These are phyloP conservation scores for Calvadosia cruxmelitensis DNA, from an alignment of 30 jellyfish, hydroid and myxozoan species.

Conservation along the genomic window DNA sequence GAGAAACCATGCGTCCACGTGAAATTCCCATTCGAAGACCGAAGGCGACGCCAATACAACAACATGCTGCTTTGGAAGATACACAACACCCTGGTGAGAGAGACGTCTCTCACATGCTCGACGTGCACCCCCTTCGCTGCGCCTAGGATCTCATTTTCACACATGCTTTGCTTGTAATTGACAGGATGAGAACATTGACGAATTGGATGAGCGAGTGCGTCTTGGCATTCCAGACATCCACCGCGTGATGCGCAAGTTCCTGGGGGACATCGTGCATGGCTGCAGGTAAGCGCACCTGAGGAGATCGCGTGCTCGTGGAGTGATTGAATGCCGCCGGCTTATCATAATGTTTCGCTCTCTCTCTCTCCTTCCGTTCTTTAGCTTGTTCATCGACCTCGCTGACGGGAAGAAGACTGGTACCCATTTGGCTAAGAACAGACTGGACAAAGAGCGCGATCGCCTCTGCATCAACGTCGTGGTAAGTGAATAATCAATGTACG, in stretches of 20 bases:
- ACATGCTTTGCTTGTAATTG: neutral
- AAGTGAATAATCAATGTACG: conserved; percentile 1
- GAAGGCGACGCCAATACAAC: conserved; percentile 66
- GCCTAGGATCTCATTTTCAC: too few relatives aligned
- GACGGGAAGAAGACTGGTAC: conserved; percentile 94
- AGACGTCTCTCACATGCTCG: too few relatives aligned
- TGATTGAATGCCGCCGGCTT: too few relatives aligned
- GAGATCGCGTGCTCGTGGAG: too few relatives aligned
- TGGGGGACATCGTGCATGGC: conserved; percentile 85
- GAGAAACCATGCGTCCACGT: conserved; percentile 74
- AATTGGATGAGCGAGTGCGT: conserved; percentile 78
- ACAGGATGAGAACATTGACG: conserved; percentile 80
- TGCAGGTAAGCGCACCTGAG: conserved; percentile 88
- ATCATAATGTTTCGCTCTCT: too few relatives aligned
- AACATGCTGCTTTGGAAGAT: conserved; percentile 54
- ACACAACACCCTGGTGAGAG: conserved; percentile 53
- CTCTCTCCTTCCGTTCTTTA: conserved; percentile 2
- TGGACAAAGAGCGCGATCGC: conserved; percentile 61
- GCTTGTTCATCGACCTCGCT: conserved; percentile 66
- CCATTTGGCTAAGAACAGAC: conserved; percentile 64
- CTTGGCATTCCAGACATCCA: conserved; percentile 39
- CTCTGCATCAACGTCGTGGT: conserved; percentile 54
- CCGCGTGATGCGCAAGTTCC: conserved; percentile 35
- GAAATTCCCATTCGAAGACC: conserved; percentile 90
- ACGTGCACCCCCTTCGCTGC: too few relatives aligned